A percentile compares a stretch with the other conserved stretches of the same genome.
Conservation (phyloP, 1,140 invertebrate genomes). For the Drosophila tropicalis region DNA sequence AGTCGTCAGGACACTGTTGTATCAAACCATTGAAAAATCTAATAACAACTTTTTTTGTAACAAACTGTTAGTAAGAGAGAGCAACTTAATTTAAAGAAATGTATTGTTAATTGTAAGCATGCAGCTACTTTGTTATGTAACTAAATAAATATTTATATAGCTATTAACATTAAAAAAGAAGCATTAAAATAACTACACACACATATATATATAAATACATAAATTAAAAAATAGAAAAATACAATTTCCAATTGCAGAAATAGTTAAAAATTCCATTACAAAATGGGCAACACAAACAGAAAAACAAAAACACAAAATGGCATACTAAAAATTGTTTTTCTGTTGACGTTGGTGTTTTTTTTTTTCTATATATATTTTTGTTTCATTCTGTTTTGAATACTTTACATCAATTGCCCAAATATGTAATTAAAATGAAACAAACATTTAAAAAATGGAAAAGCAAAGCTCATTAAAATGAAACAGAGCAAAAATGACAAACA, state of each 20-base stretch:
- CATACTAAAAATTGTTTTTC: slow-evolving; percentile 23
- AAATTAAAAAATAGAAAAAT: slow-evolving; percentile 28
- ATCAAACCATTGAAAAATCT: background rate
- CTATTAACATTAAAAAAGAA: slow-evolving; percentile 56
- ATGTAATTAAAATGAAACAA: slow-evolving; percentile 70
- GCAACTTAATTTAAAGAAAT: slow-evolving; percentile 46
- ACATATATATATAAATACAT: slow-evolving; percentile 30
- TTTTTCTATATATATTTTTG: slow-evolving; percentile 3
- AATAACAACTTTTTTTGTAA: no score
- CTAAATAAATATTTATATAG: slow-evolving; percentile 75
- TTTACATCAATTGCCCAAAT: slow-evolving; percentile 65
- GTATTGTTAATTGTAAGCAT: slow-evolving; percentile 66
- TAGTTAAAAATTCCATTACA: slow-evolving; percentile 75
- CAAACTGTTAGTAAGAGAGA: slow-evolving; percentile 37
- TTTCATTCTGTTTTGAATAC: slow-evolving; percentile 52
- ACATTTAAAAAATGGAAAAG: slow-evolving; percentile 22
- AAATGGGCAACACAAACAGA: slow-evolving; percentile 41
- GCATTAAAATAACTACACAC: slow-evolving; percentile 22
- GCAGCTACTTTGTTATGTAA: slow-evolving; percentile 76
- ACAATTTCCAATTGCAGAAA: slow-evolving; percentile 34
- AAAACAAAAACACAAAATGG: slow-evolving; percentile 14
- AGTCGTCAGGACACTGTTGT: background rate
- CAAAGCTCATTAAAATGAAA: slow-evolving; percentile 67
- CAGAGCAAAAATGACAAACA: slow-evolving; percentile 61
- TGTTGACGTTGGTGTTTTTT: slow-evolving; percentile 18